Conservation (phyloP, 2,888 invertebrate genomes). For the Zaprionus bogoriensis region DNA sequence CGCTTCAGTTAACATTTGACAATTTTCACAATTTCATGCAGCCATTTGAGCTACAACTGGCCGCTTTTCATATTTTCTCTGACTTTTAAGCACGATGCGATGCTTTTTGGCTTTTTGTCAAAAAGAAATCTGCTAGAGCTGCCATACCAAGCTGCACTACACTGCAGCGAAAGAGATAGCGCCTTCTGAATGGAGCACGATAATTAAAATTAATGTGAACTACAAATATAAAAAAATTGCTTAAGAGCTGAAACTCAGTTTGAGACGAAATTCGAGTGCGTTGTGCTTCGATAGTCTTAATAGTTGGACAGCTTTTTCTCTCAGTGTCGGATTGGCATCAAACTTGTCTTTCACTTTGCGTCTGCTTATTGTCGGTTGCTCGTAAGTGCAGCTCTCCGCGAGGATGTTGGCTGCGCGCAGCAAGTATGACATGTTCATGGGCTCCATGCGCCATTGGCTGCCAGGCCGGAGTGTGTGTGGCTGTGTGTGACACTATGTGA, state of each 20-base stretch:
- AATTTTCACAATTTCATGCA: conserved; percentile 24
- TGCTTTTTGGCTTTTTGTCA: conserved; percentile 78
- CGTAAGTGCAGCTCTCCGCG: conserved; percentile 42
- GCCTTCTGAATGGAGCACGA: too few species aligned
- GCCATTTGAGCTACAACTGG: conserved; percentile 31
- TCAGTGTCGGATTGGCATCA: conserved; percentile 21
- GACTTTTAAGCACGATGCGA: conserved; percentile 28
- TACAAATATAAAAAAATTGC: too few species aligned
- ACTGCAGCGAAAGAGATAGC: conserved; percentile 17
- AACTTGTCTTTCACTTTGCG: conserved; percentile 8
- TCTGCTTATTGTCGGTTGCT: conserved; percentile 34
- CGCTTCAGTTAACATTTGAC: conserved; percentile 9
- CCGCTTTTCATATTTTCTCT: conserved; percentile 51
- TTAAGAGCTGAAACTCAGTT: too few species aligned
- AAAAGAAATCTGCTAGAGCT: conserved; percentile 44
- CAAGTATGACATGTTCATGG: conserved; percentile 65
- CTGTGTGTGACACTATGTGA: too few species aligned
- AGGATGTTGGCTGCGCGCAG: conserved; percentile 42
- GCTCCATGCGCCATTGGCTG: conserved; percentile 51
- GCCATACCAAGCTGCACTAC: conserved; percentile 11
- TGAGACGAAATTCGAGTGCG: too few species aligned
- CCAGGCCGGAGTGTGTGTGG: too few species aligned
- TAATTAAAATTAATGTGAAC: too few species aligned
- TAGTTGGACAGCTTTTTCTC: not conserved
- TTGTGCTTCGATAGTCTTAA: too few species aligned